These are phyloP conservation scores for Adineta ricciae DNA, from an alignment of 2,888 invertebrate genomes.

Conservation along the genomic window DNA sequence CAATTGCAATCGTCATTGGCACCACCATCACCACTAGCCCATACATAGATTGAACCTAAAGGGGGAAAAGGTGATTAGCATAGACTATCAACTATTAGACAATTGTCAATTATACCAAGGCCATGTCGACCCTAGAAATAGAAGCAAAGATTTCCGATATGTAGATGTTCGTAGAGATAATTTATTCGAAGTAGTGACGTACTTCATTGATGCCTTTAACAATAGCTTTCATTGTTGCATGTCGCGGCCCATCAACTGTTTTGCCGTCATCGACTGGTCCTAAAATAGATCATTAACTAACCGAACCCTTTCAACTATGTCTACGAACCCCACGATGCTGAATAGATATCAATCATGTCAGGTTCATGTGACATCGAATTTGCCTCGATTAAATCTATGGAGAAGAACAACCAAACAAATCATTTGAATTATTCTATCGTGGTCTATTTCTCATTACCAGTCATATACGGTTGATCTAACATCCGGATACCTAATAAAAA, in stretches of 20 bases:
- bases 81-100: not conserved
- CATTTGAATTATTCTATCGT: not conserved
- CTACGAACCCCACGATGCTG: conserved; percentile 79
- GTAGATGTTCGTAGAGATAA: not conserved
- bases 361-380: conserved; percentile 98
- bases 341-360: conserved; percentile 93
- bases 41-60: conserved; percentile 72
- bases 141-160: conserved; percentile 1
- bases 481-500: conserved; percentile 72
- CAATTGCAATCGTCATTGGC: conserved; percentile 95
- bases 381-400: conserved; percentile 77
- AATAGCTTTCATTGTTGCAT: conserved; percentile 97
- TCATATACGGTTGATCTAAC: conserved; percentile 87
- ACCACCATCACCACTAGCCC: conserved; percentile 98
- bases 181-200: conserved; percentile 34
- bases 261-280: conserved; percentile 89
- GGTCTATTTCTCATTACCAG: not conserved
- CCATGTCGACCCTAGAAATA: conserved; percentile 74
- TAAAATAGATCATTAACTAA: not conserved
- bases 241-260: conserved; percentile 94
- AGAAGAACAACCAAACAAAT: not conserved
- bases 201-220: conserved; percentile 98
- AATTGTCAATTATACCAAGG: conserved; percentile 56
- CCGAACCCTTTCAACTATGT: not conserved
- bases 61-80: not conserved